These are phyloP conservation scores for Julus scanicus DNA, from an alignment of 2,888 invertebrate species.

Conservation along the genomic window DNA sequence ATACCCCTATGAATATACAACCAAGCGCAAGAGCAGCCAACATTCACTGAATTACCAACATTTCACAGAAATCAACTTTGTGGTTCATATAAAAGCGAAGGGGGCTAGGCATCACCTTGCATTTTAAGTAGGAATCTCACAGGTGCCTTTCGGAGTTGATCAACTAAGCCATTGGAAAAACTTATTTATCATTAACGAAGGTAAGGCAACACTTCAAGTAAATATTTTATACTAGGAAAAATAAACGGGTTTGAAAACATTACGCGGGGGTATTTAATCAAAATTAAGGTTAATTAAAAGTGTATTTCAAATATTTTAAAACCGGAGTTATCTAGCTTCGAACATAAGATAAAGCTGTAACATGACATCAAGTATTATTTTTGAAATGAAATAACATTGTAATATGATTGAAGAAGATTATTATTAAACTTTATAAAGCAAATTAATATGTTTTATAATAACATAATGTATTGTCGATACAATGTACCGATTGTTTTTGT, in stretches of 20 bases:
- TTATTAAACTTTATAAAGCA: too few relatives aligned
- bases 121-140: conserved; percentile 43
- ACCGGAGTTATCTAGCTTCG: neutral
- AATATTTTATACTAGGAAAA: neutral
- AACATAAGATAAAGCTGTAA: too few relatives aligned
- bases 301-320: neutral
- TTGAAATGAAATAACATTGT: too few relatives aligned
- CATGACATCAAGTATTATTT: too few relatives aligned
- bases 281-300: too few relatives aligned
- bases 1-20: conserved; percentile 40
- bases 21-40: neutral
- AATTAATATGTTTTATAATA: too few relatives aligned
- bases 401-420: too few relatives aligned
- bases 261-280: neutral
- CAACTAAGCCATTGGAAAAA: conserved; percentile 18
- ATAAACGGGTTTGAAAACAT: neutral
- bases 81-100: conserved; percentile 43
- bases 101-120: conserved; percentile 20
- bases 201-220: neutral
- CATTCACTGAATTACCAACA: conserved; percentile 34
- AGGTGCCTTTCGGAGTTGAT: conserved; percentile 35
- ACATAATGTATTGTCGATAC: too few relatives aligned
- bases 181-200: neutral
- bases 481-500: too few relatives aligned
- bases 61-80: conserved; percentile 21